These are phyloP conservation scores for Drosophila paracracens DNA, from an alignment of 2,888 invertebrate species.

Conservation along the genomic window DNA sequence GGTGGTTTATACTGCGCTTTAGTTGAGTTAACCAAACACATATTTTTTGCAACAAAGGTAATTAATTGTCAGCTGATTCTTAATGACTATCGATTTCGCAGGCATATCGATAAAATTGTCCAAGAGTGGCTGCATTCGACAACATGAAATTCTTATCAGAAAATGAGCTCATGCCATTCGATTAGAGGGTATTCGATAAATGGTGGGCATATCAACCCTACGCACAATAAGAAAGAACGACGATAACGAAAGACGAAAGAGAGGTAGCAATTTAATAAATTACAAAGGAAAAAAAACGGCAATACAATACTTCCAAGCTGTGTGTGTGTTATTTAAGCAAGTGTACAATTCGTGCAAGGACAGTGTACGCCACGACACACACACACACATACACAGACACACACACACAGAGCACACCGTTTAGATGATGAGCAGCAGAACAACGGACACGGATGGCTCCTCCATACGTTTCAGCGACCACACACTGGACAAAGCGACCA, in stretches of 20 bases:
- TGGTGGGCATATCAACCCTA: slow-evolving; percentile 47
- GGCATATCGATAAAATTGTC: slow-evolving; percentile 22
- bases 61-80: slow-evolving; percentile 43
- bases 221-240: slow-evolving; percentile 59
- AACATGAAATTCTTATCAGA: slow-evolving; percentile 34
- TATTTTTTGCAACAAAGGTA: slow-evolving; percentile 47
- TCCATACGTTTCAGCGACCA: slow-evolving; percentile 97
- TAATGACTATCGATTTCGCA: slow-evolving; percentile 9
- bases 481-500: slow-evolving; percentile 99
- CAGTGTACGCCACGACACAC: slow-evolving; percentile 43
- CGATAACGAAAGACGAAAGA: slow-evolving; percentile 66
- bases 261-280: slow-evolving; percentile 71
- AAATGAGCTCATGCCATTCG: slow-evolving; percentile 50
- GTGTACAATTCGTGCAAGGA: slow-evolving; percentile 62
- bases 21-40: slow-evolving; percentile 40
- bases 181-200: slow-evolving; percentile 40
- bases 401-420: slow-evolving; percentile 48
- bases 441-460: slow-evolving; percentile 81
- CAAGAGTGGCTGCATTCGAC: slow-evolving; percentile 4
- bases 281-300: slow-evolving; percentile 63
- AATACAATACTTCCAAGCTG: slow-evolving; percentile 53
- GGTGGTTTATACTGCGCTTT: slow-evolving; percentile 32
- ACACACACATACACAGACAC: slow-evolving; percentile 37
- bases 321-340: slow-evolving; percentile 64
- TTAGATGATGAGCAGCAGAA: slow-evolving; percentile 81